phyloP scores from a whole-genome alignment of 2,113 vertebrate species.

The Calidris pygmaea region DNA sequence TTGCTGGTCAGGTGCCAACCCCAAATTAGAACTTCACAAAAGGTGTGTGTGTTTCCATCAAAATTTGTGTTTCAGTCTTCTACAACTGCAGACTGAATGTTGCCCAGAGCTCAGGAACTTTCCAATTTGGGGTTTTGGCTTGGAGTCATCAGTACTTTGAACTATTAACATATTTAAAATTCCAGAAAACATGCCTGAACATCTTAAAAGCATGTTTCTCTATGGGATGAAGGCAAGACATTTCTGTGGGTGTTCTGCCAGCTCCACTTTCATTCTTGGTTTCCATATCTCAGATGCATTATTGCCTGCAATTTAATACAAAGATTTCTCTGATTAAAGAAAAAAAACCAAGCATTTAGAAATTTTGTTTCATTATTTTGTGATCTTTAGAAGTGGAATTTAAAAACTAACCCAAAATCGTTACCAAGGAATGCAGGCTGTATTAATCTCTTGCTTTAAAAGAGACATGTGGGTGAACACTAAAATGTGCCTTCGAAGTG shows the following conservation, averaged over 20 bases:
- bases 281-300: not conserved
- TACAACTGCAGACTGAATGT: not conserved
- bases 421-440: not conserved
- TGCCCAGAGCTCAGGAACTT: not conserved
- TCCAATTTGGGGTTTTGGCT: slow-evolving; percentile 19
- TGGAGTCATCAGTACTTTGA: not conserved
- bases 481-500: not conserved
- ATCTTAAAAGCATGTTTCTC: not conserved
- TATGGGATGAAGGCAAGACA: not conserved
- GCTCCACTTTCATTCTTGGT: not conserved
- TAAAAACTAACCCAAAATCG: not conserved
- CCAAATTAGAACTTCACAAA: not conserved
- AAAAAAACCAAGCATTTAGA: not conserved
- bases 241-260: not conserved
- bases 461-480: not conserved
- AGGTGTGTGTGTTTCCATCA: not conserved
- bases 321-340: not conserved
- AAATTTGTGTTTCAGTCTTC: not conserved
- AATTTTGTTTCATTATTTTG: not conserved
- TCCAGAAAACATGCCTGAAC: not conserved
- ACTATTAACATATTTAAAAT: slow-evolving; percentile 1
- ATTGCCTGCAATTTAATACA: not conserved
- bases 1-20: not conserved
- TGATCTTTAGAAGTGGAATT: not conserved
- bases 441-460: not conserved